Percentiles rank a stretch among this genome's conserved stretches.
Evolutionary conservation across 2,797 vertebrate species (phyloP).

Genomic region (Smutsia gigantea): DNA sequence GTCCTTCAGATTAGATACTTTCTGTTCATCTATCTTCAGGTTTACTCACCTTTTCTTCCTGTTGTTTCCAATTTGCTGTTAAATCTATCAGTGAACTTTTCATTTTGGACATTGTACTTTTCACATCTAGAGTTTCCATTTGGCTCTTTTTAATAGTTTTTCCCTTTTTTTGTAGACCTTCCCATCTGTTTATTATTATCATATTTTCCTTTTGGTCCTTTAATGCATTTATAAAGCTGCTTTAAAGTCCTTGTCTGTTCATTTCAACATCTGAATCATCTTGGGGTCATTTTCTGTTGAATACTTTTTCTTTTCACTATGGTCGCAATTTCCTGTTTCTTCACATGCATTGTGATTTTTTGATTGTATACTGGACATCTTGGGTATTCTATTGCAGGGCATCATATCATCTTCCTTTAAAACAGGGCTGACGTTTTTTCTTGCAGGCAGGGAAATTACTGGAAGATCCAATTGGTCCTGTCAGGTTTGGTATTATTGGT

Average conservation of each 20-base stretch:
- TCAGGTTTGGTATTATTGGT: background rate
- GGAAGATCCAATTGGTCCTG: background rate
- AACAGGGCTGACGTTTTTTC: background rate
- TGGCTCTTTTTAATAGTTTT: background rate
- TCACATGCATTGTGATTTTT: background rate
- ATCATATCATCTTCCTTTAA: background rate
- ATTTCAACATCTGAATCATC: background rate
- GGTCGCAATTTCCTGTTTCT: background rate
- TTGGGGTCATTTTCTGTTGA: background rate
- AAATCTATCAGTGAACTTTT: background rate
- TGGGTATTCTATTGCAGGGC: background rate
- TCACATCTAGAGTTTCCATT: background rate
- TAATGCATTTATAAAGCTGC: background rate
- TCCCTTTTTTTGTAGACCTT: background rate
- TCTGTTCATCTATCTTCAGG: background rate
- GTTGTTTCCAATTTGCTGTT: background rate
- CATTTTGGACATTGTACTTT: background rate
- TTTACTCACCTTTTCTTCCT: background rate
- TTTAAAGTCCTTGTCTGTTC: background rate
- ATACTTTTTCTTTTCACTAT: background rate
- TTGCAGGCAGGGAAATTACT: background rate
- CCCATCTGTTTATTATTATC: background rate
- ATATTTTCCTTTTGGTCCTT: background rate
- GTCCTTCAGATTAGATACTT: background rate
- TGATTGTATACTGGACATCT: background rate